These are phyloP conservation scores for Apamea epomidion DNA, from an alignment of 2,888 invertebrate species.

Conservation along the genomic window DNA sequence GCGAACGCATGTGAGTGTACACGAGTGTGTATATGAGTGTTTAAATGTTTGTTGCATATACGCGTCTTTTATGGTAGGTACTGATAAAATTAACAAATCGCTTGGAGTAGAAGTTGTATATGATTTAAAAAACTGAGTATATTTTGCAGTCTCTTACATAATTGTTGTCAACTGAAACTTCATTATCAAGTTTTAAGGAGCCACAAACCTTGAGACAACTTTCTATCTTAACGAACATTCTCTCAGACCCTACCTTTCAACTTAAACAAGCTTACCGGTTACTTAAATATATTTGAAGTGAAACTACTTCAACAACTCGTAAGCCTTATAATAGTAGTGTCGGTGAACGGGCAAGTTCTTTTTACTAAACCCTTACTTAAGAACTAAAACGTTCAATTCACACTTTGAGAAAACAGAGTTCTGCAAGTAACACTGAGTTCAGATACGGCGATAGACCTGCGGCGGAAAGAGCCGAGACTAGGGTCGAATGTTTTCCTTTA, in stretches of 20 bases:
- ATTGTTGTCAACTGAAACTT: slow-evolving; percentile 9
- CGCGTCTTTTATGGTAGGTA: too few species aligned
- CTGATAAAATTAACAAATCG: too few species aligned
- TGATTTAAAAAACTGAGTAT: not conserved
- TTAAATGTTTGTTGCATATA: too few species aligned
- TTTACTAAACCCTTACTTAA: slow-evolving; percentile 25
- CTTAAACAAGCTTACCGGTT: slow-evolving; percentile 37
- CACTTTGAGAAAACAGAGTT: slow-evolving; percentile 23
- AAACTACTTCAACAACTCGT: slow-evolving; percentile 29
- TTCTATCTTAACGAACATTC: not conserved
- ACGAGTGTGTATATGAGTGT: too few species aligned
- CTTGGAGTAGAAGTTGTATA: not conserved
- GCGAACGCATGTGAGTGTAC: too few species aligned
- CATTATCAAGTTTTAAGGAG: slow-evolving; percentile 9
- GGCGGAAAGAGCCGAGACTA: too few species aligned
- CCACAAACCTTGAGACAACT: not conserved
- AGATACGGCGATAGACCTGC: not conserved
- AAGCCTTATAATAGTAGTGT: slow-evolving; percentile 28
- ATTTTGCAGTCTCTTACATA: not conserved
- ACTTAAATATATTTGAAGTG: slow-evolving; percentile 44
- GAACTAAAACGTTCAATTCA: slow-evolving; percentile 30
- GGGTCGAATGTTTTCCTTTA: not conserved
- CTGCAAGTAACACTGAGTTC: not conserved
- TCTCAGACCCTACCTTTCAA: not conserved
- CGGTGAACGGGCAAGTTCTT: slow-evolving; percentile 32